phyloP scores from a whole-genome alignment of 2,113 vertebrate genomes.

The Clupea harengus region DNA sequence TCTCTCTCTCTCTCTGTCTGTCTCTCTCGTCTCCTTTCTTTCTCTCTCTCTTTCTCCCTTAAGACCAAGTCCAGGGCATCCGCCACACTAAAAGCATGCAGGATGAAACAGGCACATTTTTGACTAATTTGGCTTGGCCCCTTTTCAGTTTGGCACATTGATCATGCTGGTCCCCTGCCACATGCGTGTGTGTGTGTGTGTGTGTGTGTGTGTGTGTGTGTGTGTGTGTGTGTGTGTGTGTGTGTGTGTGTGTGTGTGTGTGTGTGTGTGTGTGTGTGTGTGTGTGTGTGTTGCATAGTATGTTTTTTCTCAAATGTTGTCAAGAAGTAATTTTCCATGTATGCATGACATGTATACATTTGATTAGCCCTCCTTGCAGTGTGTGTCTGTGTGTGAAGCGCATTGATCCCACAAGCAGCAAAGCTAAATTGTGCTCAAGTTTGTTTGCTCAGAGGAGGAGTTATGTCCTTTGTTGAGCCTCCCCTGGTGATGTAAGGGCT shows the following conservation, averaged over 20 bases:
- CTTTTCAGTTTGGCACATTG: slow-evolving; percentile 43
- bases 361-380: no score
- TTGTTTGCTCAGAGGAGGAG: no score
- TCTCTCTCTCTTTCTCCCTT: neutral
- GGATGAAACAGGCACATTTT: slow-evolving; percentile 53
- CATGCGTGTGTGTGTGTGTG: no score
- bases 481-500: no score
- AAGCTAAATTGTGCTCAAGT: no score
- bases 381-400: no score
- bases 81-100: slow-evolving; percentile 51
- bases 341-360: no score
- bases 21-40: neutral
- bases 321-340: no score
- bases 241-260: neutral
- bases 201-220: slow-evolving; percentile 37
- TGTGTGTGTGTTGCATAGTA: neutral
- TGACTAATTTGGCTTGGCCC: slow-evolving; percentile 57
- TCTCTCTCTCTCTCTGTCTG: neutral
- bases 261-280: neutral
- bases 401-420: no score
- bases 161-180: slow-evolving; percentile 44
- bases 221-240: slow-evolving; percentile 35
- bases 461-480: no score
- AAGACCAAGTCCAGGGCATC: neutral
- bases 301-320: neutral